phyloP scores from a whole-genome alignment of 2,113 vertebrate genomes.

The Charina bottae region DNA sequence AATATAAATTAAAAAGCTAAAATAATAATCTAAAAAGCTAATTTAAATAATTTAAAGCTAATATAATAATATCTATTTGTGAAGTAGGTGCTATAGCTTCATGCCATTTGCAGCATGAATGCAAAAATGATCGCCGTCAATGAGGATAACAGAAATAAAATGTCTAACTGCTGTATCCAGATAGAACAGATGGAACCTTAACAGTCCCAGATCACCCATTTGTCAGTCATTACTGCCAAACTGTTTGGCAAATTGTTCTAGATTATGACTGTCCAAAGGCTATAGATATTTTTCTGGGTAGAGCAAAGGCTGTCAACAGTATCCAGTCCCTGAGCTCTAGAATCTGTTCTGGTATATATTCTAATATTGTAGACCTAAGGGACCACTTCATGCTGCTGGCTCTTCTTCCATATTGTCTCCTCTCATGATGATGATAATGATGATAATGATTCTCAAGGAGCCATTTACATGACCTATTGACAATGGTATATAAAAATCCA shows the following conservation, averaged over 20 bases:
- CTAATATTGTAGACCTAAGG: not conserved
- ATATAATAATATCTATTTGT: not conserved
- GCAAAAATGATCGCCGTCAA: not conserved
- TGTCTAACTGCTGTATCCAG: not conserved
- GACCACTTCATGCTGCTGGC: not conserved
- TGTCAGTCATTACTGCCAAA: not conserved
- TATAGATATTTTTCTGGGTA: not conserved
- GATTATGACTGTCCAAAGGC: not conserved
- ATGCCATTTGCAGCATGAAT: not conserved
- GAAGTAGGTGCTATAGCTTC: not conserved
- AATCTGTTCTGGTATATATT: not conserved
- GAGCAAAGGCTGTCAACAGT: not conserved
- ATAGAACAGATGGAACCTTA: not conserved
- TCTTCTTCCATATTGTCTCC: not conserved
- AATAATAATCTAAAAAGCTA: not conserved
- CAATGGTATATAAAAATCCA: not conserved
- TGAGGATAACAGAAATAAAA: constrained; percentile 2
- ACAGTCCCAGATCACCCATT: not conserved
- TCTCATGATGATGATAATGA: not conserved
- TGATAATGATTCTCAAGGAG: not conserved
- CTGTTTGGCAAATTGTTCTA: constrained; percentile 1
- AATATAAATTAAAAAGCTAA: not conserved
- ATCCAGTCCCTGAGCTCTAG: not conserved
- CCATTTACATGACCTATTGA: not conserved
- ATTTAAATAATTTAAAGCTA: not conserved